Conservation (phyloP, 2,888 invertebrate genomes). For the Drosophila paracracens region DNA sequence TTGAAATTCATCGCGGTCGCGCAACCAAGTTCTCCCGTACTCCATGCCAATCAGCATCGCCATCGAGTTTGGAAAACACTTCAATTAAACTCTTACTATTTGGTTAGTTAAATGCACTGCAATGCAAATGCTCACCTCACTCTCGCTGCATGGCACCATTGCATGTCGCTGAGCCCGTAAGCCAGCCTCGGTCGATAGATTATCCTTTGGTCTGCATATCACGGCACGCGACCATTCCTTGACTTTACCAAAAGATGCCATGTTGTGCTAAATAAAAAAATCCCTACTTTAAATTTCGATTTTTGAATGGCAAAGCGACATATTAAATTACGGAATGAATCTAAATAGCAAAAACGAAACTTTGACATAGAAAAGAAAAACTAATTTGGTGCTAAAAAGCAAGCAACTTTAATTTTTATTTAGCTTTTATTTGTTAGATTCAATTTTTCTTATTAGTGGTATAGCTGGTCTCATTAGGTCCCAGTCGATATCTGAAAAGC, state of each 20-base stretch:
- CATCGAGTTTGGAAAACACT: constrained; percentile 58
- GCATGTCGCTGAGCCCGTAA: constrained; percentile 33
- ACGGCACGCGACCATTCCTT: constrained; percentile 65
- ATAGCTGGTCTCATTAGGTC: neutral
- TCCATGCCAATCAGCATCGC: constrained; percentile 60
- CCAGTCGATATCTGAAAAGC: constrained; percentile 28
- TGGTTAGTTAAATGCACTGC: neutral
- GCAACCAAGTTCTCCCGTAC: constrained; percentile 68
- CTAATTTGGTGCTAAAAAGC: neutral
- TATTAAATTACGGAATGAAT: neutral
- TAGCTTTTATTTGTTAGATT: neutral
- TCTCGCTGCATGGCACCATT: constrained; percentile 63
- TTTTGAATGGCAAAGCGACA: neutral
- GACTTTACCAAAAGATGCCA: constrained; percentile 10
- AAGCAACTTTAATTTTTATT: neutral
- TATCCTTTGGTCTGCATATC: constrained; percentile 62
- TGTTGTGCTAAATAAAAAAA: neutral
- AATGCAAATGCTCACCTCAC: constrained; percentile 54
- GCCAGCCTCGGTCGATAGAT: constrained; percentile 61
- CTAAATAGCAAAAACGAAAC: neutral
- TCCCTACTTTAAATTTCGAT: constrained; percentile 7
- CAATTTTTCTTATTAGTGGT: neutral
- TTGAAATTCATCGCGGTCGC: constrained; percentile 58
- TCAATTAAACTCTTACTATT: neutral
- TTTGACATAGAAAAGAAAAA: neutral